Conservation (phyloP, 2,113 vertebrate species). For the Strigops habroptila region DNA sequence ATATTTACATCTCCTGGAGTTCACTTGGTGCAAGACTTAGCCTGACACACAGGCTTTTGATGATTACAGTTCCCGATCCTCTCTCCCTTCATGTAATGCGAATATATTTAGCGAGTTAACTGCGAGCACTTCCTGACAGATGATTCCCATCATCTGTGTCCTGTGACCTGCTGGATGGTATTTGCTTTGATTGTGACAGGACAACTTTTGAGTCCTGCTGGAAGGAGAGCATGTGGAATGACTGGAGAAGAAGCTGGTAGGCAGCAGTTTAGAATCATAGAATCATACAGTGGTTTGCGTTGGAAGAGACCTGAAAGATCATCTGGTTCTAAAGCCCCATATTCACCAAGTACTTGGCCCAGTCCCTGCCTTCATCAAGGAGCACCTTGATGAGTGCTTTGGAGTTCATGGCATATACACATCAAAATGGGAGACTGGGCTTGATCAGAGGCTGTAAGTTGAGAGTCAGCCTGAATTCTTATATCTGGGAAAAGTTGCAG, state of each 20-base stretch:
- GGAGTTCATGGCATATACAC: background rate
- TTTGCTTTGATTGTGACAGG: background rate
- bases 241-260: background rate
- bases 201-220: background rate
- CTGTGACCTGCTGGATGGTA: rapidly evolving
- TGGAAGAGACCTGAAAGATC: background rate
- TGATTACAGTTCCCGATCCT: background rate
- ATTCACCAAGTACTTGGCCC: background rate
- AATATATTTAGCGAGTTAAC: background rate
- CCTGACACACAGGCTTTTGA: background rate
- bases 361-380: background rate
- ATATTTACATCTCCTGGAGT: background rate
- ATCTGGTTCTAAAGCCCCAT: background rate
- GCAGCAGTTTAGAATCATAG: background rate
- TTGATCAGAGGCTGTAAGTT: background rate
- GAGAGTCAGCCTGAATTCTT: background rate
- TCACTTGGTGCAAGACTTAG: background rate
- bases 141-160: background rate
- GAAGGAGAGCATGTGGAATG: too few relatives aligned
- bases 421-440: background rate
- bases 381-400: background rate
- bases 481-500: background rate
- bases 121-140: background rate
- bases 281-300: background rate
- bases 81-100: background rate